Evolutionary conservation across 1,140 invertebrate genomes (phyloP), one percentile per base, ranked within the genome.

Genomic region (Lasaia peninsularis): DNA sequence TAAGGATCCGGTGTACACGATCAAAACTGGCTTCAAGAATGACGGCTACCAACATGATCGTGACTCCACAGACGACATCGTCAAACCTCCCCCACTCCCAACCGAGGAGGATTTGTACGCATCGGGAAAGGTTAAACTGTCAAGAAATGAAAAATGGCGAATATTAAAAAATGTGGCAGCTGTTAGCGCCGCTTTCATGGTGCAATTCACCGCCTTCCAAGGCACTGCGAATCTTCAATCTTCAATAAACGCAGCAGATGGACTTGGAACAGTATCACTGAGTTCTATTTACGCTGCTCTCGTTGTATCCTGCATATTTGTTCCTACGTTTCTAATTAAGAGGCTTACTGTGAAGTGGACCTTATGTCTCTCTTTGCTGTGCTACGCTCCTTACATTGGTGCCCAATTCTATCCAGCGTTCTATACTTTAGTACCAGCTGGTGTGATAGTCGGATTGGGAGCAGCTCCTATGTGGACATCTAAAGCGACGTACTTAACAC

Each of bases 401-500:
- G 94, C 96, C 2, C 98, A 99, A 88, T 97, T 99, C 71, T 96
- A 96, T 71, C 96, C 97, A 0, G 91, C 90, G 55, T 97, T 96
- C 86, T 96, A 95, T 74, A 97, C 97, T 1, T 91, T 99, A 18
- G 94, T 98, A n/a, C 97, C 97, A 0, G 95, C 96, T 12, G 96
- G 97, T 3, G 93, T 98, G 0, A 84, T 95, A 12, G 91, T 96
- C n/a, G 98, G 98, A 63, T 86, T 98, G 18, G 97, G 96, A 0
- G 97, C 97, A 1, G 97, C 97, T 0, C 97, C 97, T 33, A 95
- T 99, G 92, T 99, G 98, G 98, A 95, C 97, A 0, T 96, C 98
- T 2, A 97, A 99, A 84, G 97, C 97, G 51, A 97, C 96, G 0
- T 99, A 99, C 78, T 90, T 99, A 5, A 99, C 97, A 0, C 96